Base-by-base conservation (phyloP, 2,797 vertebrate genomes). In the Graptemys geographica region DNA sequence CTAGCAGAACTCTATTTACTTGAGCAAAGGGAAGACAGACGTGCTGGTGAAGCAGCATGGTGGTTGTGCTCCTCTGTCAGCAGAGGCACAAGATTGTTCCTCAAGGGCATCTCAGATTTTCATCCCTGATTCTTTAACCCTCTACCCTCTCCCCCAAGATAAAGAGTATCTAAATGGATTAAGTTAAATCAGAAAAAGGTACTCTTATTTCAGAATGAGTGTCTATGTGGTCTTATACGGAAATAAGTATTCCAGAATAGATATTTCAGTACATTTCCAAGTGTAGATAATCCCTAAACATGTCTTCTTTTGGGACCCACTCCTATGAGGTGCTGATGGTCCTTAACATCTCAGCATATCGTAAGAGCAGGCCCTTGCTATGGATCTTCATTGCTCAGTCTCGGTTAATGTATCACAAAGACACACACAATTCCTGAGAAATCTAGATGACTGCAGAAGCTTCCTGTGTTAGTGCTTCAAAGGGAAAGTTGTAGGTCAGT, bases 401-500 rank as follows among this genome's bases (percentile, higher is more conserved):
- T 94, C 87, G 56, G 51, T 93, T 95, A 96, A 96, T 81, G 83
- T 62, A 90, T 76, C 74, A 55, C 81, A 90, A 92, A 94, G 86
- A 84, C 82, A 84, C 55, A 81, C 93, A 1, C 90, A 96, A 95
- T 94, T 97, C 86, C 84, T 81, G 79, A 95, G 95, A 94, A 96
- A 51, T 93, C 90, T 94, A 97, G 96, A 97, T 56, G 23, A 65
- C 55, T 91, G 86, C 84, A 95, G 94, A 79, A 93, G 88, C 86
- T 97, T 96, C 96, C 97, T 89, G 93, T 81, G 92, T 97, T 96
- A 95, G 96, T 0, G 15, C 52, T 96, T 96, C 93, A 84, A 86
- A 96, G 87, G 59, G 88, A 95, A 97, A 96, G 52, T 94, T 92
- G 96, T 95, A 94, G 95, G 94, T 96, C 90, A 85, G 94, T 83